phyloP scores from a whole-genome alignment of 2,888 invertebrate genomes.

The Tribolium freemani region DNA sequence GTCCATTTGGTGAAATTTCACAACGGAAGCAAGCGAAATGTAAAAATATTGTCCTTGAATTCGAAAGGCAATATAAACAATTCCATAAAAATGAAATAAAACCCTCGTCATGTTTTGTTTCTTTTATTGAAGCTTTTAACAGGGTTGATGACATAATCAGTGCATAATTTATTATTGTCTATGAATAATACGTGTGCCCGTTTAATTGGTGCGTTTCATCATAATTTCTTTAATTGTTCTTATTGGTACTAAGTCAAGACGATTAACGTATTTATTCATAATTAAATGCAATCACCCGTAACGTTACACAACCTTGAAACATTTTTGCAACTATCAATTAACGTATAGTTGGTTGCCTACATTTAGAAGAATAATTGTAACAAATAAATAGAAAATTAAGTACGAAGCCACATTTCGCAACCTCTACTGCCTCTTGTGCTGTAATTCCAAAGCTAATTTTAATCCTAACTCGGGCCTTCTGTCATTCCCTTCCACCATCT shows the following conservation, averaged over 20 bases:
- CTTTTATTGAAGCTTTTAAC: neutral
- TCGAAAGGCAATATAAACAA: too few relatives aligned
- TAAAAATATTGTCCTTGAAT: too few relatives aligned
- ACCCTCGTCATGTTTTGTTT: neutral
- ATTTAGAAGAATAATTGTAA: neutral
- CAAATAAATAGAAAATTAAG: neutral
- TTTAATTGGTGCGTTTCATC: neutral
- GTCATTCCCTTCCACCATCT: conserved; percentile 89
- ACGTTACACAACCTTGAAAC: neutral
- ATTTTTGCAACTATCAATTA: neutral
- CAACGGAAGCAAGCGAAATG: neutral
- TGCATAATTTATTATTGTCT: neutral
- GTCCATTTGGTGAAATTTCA: too few relatives aligned
- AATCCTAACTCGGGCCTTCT: conserved; percentile 88
- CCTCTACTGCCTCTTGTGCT: conserved; percentile 56
- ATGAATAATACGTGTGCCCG: neutral
- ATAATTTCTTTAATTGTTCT: neutral
- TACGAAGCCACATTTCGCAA: neutral
- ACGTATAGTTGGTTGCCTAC: neutral
- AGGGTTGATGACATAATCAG: neutral
- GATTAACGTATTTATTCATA: neutral
- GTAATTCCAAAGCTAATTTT: conserved; percentile 86
- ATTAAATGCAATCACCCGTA: neutral
- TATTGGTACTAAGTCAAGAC: neutral
- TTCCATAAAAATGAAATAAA: neutral